Evolutionary conservation across 2,797 vertebrate genomes (phyloP).

Genomic region (Pterois miles): DNA sequence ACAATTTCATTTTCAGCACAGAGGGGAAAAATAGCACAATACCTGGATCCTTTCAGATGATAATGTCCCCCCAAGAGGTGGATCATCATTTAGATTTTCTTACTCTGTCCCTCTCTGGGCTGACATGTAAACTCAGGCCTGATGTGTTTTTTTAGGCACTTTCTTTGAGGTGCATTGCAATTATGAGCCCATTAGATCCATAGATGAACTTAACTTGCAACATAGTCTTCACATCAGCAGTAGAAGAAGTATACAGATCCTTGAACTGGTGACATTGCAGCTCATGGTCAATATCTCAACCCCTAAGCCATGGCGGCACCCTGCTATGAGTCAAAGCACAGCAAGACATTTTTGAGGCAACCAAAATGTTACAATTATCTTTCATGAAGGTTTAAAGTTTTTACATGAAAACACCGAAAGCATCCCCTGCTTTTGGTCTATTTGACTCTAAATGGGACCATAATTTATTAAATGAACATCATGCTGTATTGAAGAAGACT

Average conservation of each 20-base stretch:
- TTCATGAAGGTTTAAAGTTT: background rate
- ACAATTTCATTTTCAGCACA: conserved; percentile 90
- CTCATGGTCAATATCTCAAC: background rate
- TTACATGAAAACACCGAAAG: background rate
- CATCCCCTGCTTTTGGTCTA: too few species aligned
- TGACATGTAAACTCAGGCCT: conserved; percentile 15
- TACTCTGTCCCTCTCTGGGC: conserved; percentile 1
- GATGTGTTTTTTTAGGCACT: background rate
- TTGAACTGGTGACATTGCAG: background rate
- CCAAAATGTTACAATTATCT: background rate
- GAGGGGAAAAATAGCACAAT: conserved; percentile 82
- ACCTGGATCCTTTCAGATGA: conserved; percentile 87
- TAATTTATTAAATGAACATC: too few species aligned
- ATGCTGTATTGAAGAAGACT: too few species aligned
- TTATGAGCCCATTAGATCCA: background rate
- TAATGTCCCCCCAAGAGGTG: conserved; percentile 77
- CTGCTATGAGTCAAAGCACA: background rate
- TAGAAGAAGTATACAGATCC: background rate
- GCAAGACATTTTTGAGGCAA: background rate
- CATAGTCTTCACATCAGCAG: background rate
- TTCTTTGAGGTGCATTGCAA: background rate
- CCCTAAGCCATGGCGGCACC: accelerated
- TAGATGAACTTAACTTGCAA: background rate
- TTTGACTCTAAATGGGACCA: too few species aligned
- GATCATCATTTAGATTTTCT: conserved; percentile 73